Evolutionary conservation across 2,113 vertebrate genomes (phyloP), one percentile per base, ranked within the genome.

Genomic region (Neomonachus schauinslandi): DNA sequence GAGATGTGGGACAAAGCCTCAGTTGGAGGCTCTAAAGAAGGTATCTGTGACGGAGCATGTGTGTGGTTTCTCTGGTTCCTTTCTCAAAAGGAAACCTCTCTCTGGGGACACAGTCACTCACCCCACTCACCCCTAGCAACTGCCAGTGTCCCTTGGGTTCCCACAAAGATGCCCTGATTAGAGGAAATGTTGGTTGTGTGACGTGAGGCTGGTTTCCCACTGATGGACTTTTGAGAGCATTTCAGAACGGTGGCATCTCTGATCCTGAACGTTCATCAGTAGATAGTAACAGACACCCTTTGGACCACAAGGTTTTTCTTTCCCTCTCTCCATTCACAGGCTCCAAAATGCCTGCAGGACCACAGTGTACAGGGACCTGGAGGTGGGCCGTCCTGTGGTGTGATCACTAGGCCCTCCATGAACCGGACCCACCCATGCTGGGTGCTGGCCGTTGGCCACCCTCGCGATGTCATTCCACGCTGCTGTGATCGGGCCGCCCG

Each of bases 391-490:
- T 57, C 31, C 49, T 15, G 12, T 80, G 11, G 33, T 1, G 1
- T 24, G 39, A 31, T 31, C 51, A 0, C 2, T 9, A 24, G 49
- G 57, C 2, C 4, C 21, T 3, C n/a, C 3, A 0, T 36, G 39
- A 36, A 1, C 59, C 22, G 13, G 59, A 4, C 59, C 51, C 24
- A 1, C 57, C 11, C 7, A 6, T 6, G 7, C 21, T 2, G 0
- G 26, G 61, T 2, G 53, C 53, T 88, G 24, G 1, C 76, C 65
- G 0, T 1, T 46, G 53, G 24, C 69, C 33, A 28, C 39, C 28
- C 31, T 15, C 0, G 46, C 18, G 0, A 28, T 0, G 0, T 4
- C 28, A 24, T 22, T 33, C 12, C 0, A 0, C 0, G 22, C 57
- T 13, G 51, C 14, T 72, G 1, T 36, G 42, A 36, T 15, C 0